Evolutionary conservation across 1,140 invertebrate species (phyloP).

Genomic region (Cydia splendana): DNA sequence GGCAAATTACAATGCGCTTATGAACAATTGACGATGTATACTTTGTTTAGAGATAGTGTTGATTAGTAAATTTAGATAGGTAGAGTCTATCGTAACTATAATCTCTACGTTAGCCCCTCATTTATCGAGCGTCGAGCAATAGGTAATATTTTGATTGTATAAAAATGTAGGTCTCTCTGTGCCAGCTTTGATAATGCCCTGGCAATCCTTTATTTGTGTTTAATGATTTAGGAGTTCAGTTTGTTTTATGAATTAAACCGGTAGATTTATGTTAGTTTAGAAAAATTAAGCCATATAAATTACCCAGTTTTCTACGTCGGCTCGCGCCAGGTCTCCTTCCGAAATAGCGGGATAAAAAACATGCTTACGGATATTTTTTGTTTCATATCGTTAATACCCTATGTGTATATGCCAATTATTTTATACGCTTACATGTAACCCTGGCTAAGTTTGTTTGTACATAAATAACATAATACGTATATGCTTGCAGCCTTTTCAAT

Average conservation of each 20-base stretch:
- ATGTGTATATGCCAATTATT: too few relatives aligned
- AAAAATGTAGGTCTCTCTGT: neutral
- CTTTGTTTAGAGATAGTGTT: too few relatives aligned
- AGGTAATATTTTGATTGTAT: neutral
- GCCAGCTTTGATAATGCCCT: neutral
- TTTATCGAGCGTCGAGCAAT: too few relatives aligned
- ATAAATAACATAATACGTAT: too few relatives aligned
- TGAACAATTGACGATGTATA: too few relatives aligned
- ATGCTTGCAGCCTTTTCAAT: too few relatives aligned
- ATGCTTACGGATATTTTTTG: neutral
- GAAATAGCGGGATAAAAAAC: neutral
- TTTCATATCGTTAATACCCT: neutral
- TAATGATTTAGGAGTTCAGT: neutral
- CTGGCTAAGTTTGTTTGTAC: too few relatives aligned
- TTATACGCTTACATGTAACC: too few relatives aligned
- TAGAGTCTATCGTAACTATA: too few relatives aligned
- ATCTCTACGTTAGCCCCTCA: too few relatives aligned
- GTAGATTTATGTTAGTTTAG: neutral
- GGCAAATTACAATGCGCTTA: too few relatives aligned
- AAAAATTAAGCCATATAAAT: conserved; percentile 4
- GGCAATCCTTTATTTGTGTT: neutral
- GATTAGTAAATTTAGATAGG: too few relatives aligned
- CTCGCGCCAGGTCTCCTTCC: neutral
- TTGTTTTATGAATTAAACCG: conserved; percentile 9
- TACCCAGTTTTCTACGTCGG: neutral